Conservation (phyloP, 2,113 vertebrate species). For the Aplodontia rufa region DNA sequence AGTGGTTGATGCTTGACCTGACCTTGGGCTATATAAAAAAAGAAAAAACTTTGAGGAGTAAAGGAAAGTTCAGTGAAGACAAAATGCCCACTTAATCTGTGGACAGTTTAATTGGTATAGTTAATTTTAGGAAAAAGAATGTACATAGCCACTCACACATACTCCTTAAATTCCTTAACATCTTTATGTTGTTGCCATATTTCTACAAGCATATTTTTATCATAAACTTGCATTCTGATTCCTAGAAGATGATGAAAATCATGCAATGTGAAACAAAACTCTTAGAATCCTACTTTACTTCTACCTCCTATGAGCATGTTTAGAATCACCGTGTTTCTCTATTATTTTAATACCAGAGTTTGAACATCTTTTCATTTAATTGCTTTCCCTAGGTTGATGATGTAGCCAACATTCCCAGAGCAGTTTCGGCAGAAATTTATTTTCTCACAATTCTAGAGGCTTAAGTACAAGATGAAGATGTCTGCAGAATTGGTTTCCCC, state of each 20-base stretch:
- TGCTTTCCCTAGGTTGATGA: too few relatives aligned
- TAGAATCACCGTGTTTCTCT: neutral
- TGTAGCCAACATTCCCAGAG: too few relatives aligned
- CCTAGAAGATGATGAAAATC: neutral
- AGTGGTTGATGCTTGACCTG: neutral
- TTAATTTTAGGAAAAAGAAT: slow-evolving; percentile 4
- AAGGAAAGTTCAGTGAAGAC: neutral
- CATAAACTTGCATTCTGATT: neutral
- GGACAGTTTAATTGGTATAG: neutral
- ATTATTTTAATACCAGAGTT: neutral
- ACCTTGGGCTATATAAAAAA: neutral
- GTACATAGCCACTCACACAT: neutral
- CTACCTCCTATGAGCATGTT: neutral
- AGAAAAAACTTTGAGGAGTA: neutral
- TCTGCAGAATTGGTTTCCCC: neutral
- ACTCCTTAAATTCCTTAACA: neutral
- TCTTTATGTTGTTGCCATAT: neutral
- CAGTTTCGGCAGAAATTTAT: neutral
- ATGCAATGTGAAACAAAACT: neutral
- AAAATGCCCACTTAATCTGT: neutral
- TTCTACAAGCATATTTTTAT: neutral
- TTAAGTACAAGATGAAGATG: neutral
- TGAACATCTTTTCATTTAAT: neutral
- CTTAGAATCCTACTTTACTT: neutral
- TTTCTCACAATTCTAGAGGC: neutral